Conservation (phyloP, 2,113 vertebrate genomes). For the Rhipidura dahli region DNA sequence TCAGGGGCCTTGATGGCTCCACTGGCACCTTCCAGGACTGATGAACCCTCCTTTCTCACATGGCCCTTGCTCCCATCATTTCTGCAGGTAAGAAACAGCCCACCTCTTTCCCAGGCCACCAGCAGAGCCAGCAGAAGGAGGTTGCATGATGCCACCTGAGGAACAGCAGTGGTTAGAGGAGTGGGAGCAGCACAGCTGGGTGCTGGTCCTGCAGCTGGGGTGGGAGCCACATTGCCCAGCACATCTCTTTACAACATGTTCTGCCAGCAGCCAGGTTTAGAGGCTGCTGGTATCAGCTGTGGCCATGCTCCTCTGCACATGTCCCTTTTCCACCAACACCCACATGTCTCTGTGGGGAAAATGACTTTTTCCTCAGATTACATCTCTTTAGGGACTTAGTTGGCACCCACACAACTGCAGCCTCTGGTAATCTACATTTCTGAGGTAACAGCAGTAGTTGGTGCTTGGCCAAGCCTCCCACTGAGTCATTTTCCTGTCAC, state of each 20-base stretch:
- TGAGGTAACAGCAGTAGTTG: not conserved
- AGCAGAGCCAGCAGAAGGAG: not conserved
- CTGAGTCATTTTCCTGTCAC: not conserved
- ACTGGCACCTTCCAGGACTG: not conserved
- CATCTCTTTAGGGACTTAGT: not conserved
- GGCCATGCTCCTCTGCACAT: not conserved
- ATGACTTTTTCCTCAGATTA: not conserved
- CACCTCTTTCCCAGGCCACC: not conserved
- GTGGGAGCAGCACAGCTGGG: not conserved
- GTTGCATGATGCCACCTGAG: not conserved
- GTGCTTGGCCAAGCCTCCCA: not conserved
- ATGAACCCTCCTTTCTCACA: not conserved
- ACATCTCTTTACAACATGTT: accelerated
- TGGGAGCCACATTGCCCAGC: not conserved
- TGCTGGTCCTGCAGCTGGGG: not conserved
- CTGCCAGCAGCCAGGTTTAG: not conserved
- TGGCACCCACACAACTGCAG: not conserved
- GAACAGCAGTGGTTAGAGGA: not conserved
- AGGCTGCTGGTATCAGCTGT: too few relatives aligned
- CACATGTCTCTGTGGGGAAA: not conserved
- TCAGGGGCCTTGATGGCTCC: not conserved
- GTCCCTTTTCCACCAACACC: not conserved
- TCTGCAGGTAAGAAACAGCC: not conserved
- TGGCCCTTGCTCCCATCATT: not conserved
- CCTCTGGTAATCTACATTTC: not conserved